These are phyloP conservation scores for Mesoclemmys tuberculata DNA, from an alignment of 2,113 vertebrate genomes.

Conservation along the genomic window DNA sequence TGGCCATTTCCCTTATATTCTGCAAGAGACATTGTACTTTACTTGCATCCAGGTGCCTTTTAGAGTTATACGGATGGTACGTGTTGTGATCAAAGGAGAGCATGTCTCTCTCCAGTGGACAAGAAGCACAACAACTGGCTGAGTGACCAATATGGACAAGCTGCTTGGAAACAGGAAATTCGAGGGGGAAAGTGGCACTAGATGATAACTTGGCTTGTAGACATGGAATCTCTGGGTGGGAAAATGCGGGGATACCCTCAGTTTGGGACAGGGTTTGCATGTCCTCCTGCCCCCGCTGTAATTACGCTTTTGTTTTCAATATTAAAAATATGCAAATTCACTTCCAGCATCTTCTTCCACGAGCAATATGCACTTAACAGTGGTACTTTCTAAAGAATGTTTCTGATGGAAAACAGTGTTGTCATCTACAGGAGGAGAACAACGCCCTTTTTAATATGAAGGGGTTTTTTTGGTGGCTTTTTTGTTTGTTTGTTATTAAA, in stretches of 20 bases:
- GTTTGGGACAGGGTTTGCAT: background rate
- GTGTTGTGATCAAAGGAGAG: background rate
- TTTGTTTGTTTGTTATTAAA: background rate
- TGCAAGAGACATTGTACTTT: background rate
- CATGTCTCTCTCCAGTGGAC: background rate
- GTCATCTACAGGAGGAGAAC: background rate
- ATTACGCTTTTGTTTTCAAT: background rate
- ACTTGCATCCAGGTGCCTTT: background rate
- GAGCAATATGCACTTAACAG: background rate
- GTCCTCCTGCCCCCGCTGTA: fast-evolving
- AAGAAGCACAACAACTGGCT: background rate
- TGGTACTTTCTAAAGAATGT: background rate
- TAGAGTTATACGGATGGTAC: background rate
- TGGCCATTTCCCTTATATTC: background rate
- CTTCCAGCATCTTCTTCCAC: background rate
- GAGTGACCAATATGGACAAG: background rate
- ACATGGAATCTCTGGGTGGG: background rate
- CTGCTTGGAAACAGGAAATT: background rate
- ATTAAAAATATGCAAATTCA: background rate
- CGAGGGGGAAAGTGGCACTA: background rate
- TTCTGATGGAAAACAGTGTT: background rate
- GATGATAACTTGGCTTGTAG: background rate
- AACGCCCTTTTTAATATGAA: background rate
- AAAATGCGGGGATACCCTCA: background rate
- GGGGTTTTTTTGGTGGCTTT: background rate